Conservation (phyloP, 2,797 vertebrate genomes). For the Pitangus sulphuratus region DNA sequence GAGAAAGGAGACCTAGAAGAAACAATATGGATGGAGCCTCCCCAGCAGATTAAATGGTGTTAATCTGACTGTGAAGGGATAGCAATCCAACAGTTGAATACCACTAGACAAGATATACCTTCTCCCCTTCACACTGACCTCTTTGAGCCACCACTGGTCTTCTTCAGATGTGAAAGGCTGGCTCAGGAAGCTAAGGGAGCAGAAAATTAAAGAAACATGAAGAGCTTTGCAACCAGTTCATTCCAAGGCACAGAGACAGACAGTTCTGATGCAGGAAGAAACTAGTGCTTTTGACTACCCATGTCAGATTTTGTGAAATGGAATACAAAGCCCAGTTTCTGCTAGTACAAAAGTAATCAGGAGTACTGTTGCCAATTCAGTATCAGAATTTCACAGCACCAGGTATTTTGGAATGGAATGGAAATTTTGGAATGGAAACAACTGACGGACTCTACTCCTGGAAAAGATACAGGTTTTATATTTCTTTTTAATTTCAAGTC, state of each 20-base stretch:
- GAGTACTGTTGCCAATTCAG: neutral
- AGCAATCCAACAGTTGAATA: neutral
- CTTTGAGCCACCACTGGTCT: neutral
- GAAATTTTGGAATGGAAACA: too few species aligned
- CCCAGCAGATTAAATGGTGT: neutral
- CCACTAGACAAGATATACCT: neutral
- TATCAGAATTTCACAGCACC: neutral
- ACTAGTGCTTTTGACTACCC: neutral
- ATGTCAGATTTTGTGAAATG: neutral
- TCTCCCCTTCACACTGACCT: neutral
- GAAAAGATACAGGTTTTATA: neutral
- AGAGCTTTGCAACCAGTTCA: neutral
- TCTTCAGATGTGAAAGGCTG: neutral
- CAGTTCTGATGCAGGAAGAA: neutral
- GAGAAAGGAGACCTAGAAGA: neutral
- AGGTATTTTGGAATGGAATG: neutral
- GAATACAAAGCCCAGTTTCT: neutral
- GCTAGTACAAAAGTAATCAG: neutral
- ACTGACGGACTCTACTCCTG: neutral
- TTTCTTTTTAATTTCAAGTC: neutral
- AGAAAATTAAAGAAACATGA: neutral
- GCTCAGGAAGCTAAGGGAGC: neutral
- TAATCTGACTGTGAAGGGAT: neutral
- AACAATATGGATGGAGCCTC: neutral
- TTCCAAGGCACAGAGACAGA: neutral